Conservation (phyloP, 64 coral and sea anemone genomes). For the Montipora cactus region DNA sequence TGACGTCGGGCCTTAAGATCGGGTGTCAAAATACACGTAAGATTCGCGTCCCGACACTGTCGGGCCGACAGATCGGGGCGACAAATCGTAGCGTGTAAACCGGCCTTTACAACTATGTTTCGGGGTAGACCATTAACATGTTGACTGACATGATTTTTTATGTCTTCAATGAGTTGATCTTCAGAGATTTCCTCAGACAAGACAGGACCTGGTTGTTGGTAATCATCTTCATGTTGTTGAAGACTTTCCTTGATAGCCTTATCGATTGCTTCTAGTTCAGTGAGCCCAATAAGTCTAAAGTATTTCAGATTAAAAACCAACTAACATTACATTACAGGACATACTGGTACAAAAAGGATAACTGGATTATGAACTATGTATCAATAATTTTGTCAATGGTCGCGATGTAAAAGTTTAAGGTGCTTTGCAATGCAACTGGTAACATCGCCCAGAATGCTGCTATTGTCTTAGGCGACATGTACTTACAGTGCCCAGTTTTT, state of each 20-base stretch:
- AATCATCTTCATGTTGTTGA: constrained; percentile 37
- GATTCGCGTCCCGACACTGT: too few species aligned
- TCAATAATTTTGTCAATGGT: constrained; percentile 53
- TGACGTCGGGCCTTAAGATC: too few species aligned
- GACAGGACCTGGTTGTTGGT: not conserved
- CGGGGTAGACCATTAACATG: constrained; percentile 25
- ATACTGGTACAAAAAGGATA: not conserved
- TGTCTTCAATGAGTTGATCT: constrained; percentile 1
- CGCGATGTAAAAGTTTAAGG: not conserved
- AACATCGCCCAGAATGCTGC: too few species aligned
- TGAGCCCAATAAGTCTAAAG: constrained; percentile 57
- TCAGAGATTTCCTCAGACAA: constrained; percentile 19
- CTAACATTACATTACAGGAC: not conserved
- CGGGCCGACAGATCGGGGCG: too few species aligned
- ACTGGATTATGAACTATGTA: constrained; percentile 27
- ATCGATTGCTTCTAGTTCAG: constrained; percentile 51
- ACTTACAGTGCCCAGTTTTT: too few species aligned
- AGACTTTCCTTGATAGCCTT: constrained; percentile 56
- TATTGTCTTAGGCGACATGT: too few species aligned
- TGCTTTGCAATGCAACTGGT: constrained; percentile 26
- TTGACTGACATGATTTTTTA: constrained; percentile 31
- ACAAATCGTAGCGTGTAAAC: too few species aligned
- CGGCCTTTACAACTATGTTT: constrained; percentile 69
- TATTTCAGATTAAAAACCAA: constrained; percentile 30
- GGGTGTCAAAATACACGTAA: too few species aligned